Evolutionary conservation across 2,888 invertebrate species (phyloP), one percentile per base, ranked within the genome.

Genomic region (Disparrhopalites patrizii): DNA sequence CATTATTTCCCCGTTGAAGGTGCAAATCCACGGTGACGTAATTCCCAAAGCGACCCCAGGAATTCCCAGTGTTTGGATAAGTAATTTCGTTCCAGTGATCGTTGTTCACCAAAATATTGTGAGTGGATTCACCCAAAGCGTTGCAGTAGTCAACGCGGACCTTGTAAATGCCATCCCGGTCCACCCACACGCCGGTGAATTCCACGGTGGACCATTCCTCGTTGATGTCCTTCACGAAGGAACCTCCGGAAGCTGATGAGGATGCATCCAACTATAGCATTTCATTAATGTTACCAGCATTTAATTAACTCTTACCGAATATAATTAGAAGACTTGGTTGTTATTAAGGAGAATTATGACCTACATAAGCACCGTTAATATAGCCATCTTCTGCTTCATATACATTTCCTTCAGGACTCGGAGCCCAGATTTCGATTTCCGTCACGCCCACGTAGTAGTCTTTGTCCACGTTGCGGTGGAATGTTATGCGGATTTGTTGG

Each of bases 371-470:
- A 7, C 36, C 30, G 15, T 36, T 60, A 2, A 74, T 27, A 43
- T 43, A 62, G 13, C 74, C 74, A 66, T 74, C 74, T 54, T 74
- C 74, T 10, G 72, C 72, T 60, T 74, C 74, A 54, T 70, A 72
- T 13, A 40, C 60, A n/a, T 61, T 63, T 10, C 63, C 60, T 60
- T 71, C 70, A 1, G 74, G 72, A 69, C 70, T 72, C 8, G 70
- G 61, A 18, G 69, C 72, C 72, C 72, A 74, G 20, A 74, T 69
- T 62, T 74, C 74, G 3, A 74, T 10, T 62, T 74, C 74, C 10
- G 70, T 70, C 13, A 74, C 36, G 43, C 72, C 72, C 38, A 70
- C 65, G 58, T 62, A 73, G 31, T 67, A 61, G 56, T 70, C 67
- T 40, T 66, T 68, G 3, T 31, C 63, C 10, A 43, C 65, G 38